Evolutionary conservation across 1,140 invertebrate genomes (phyloP).

Genomic region (Brachionus koreanus): DNA sequence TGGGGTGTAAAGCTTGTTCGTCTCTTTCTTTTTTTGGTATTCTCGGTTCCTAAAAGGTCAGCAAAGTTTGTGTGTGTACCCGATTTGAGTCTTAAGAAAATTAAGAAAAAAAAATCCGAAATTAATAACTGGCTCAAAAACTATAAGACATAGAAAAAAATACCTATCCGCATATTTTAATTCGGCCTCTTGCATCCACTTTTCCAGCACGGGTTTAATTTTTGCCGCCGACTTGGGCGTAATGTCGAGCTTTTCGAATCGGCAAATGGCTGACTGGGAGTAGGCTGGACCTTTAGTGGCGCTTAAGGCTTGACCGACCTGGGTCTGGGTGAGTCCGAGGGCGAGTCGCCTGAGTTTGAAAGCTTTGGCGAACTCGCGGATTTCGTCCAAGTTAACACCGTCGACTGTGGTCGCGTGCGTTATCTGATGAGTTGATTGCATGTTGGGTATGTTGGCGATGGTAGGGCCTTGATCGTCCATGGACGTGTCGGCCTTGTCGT

Average conservation of each 20-base stretch:
- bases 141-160: constrained; percentile 23
- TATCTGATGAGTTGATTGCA: not conserved
- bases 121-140: not conserved
- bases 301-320: constrained; percentile 77
- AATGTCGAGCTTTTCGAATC: constrained; percentile 99
- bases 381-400: constrained; percentile 92
- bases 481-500: constrained; percentile 2
- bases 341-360: constrained; percentile 88
- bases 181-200: constrained; percentile 96
- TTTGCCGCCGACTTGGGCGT: constrained; percentile 98
- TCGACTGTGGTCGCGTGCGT: constrained; percentile 73
- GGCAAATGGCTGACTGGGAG: constrained; percentile 97
- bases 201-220: constrained; percentile 93
- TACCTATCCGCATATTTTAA: constrained; percentile 63
- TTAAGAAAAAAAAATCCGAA: constrained; percentile 33
- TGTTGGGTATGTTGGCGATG: constrained; percentile 13
- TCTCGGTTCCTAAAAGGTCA: constrained; percentile 90
- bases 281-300: constrained; percentile 93
- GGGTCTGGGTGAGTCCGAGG: constrained; percentile 88
- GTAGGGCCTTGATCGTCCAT: constrained; percentile 30
- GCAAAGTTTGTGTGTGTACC: constrained; percentile 69
- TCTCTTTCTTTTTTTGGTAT: constrained; percentile 89
- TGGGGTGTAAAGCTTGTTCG: constrained; percentile 93
- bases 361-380: constrained; percentile 94
- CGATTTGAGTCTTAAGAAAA: constrained; percentile 41